Percentiles rank a stretch among this genome's conserved stretches.
These are phyloP conservation scores for Melieria picta DNA, from an alignment of 2,888 invertebrate species.

Conservation along the genomic window DNA sequence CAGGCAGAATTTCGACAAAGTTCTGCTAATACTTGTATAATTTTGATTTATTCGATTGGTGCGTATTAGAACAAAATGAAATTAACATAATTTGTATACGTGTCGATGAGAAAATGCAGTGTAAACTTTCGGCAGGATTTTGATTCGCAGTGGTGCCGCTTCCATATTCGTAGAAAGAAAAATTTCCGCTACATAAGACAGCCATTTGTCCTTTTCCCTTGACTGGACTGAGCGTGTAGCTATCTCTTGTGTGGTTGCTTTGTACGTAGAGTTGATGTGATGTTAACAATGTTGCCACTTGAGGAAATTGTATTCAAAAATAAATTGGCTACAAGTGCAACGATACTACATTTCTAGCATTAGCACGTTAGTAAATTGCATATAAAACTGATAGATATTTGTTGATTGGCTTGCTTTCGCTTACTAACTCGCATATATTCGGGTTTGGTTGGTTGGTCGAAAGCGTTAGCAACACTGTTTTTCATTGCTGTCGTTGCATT, in stretches of 20 bases:
- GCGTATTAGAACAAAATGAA: conserved; percentile 50
- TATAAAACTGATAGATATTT: no score
- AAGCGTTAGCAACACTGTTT: conserved; percentile 28
- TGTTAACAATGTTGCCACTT: no score
- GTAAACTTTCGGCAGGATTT: background rate
- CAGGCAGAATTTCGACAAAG: conserved; percentile 53
- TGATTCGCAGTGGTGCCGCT: conserved; percentile 1
- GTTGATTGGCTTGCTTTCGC: no score
- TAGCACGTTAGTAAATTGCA: no score
- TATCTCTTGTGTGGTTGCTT: background rate
- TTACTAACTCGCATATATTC: no score
- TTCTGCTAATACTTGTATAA: conserved; percentile 53
- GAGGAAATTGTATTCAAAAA: no score
- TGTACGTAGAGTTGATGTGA: no score
- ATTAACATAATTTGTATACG: conserved; percentile 29
- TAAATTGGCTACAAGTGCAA: no score
- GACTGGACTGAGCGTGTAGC: background rate
- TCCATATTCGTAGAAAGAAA: conserved; percentile 1
- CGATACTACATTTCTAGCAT: no score
- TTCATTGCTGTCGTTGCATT: conserved; percentile 12
- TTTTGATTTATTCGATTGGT: conserved; percentile 53
- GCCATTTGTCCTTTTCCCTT: conserved; percentile 24
- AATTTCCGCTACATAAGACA: conserved; percentile 6
- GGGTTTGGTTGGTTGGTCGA: no score
- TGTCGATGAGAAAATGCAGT: background rate